phyloP scores from a whole-genome alignment of 1,140 invertebrate species.

The Caenorhabditis inopinata region DNA sequence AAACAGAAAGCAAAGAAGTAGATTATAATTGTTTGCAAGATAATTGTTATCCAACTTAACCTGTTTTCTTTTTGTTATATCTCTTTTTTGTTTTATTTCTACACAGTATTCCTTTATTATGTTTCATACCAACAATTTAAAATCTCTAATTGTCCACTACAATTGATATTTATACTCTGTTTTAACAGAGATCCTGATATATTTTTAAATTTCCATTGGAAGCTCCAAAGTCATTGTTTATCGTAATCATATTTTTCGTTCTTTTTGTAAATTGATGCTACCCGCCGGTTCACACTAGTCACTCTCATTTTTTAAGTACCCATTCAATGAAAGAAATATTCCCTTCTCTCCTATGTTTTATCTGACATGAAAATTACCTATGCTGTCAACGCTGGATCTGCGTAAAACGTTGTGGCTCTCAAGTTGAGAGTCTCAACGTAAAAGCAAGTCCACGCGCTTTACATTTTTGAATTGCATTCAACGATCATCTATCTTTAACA shows the following conservation, averaged over 20 bases:
- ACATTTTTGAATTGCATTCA: too few relatives aligned
- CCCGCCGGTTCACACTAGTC: neutral
- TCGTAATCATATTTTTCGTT: neutral
- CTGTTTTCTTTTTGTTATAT: neutral
- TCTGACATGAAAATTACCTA: too few relatives aligned
- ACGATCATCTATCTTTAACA: too few relatives aligned
- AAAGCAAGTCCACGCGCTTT: too few relatives aligned
- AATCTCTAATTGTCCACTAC: neutral
- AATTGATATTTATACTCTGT: neutral
- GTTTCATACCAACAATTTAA: neutral
- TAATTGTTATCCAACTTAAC: neutral
- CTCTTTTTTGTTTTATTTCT: neutral
- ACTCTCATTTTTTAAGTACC: too few relatives aligned
- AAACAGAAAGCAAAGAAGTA: neutral
- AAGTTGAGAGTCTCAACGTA: too few relatives aligned
- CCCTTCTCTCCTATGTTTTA: too few relatives aligned
- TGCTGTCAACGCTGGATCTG: too few relatives aligned
- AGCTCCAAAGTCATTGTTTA: conserved; percentile 12
- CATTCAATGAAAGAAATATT: too few relatives aligned
- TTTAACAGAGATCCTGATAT: too few relatives aligned
- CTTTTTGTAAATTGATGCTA: neutral
- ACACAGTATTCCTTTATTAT: neutral
- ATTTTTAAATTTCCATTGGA: neutral
- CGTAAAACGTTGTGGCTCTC: too few relatives aligned
- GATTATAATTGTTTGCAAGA: too few relatives aligned